phyloP scores from a whole-genome alignment of 2,797 vertebrate genomes.

The Darevskia nairensis region DNA sequence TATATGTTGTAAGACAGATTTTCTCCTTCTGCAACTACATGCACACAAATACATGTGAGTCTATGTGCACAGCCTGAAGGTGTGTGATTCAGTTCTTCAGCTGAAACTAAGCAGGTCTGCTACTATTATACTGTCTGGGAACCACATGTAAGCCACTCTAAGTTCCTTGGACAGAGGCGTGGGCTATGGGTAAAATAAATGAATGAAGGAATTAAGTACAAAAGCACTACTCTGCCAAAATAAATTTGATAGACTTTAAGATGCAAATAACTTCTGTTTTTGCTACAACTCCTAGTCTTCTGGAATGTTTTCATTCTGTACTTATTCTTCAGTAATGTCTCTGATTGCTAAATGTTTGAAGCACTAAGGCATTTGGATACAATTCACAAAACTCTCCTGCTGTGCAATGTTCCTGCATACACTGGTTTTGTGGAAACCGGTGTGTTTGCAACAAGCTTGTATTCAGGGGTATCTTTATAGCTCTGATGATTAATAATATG shows the following conservation, averaged over 20 bases:
- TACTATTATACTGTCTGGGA: neutral
- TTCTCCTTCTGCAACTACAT: neutral
- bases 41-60: neutral
- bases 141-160: neutral
- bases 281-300: neutral
- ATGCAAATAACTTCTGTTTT: neutral
- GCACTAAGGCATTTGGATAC: neutral
- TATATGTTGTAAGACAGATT: neutral
- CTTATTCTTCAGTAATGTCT: neutral
- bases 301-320: neutral
- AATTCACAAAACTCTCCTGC: neutral
- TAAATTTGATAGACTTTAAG: neutral
- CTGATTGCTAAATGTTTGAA: neutral
- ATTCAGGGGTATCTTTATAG: slow-evolving; percentile 18
- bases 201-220: neutral
- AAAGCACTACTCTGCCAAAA: slow-evolving; percentile 10
- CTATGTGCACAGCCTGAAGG: neutral
- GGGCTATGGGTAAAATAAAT: neutral
- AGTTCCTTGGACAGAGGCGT: neutral
- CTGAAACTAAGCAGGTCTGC: neutral
- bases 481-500: slow-evolving; percentile 48
- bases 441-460: slow-evolving; percentile 44
- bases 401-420: neutral
- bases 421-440: neutral
- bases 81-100: neutral